Conservation (phyloP, 35 echinoderm and acorn worm species). For the Ptychodera flava region DNA sequence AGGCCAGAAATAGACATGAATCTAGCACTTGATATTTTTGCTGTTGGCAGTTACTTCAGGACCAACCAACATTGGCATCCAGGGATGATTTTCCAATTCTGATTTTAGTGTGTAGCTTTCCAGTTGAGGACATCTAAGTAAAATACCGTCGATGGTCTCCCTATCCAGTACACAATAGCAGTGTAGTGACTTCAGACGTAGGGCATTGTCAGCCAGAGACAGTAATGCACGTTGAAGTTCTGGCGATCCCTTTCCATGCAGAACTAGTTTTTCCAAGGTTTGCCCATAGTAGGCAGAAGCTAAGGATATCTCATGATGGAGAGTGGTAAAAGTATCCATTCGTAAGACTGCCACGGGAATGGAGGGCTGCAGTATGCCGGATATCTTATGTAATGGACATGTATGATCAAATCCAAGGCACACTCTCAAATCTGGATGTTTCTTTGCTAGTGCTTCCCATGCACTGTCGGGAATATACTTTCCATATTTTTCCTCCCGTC, state of each 20-base stretch:
- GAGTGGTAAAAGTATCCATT: conserved; percentile 55
- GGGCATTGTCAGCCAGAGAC: conserved; percentile 41
- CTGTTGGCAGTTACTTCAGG: neutral
- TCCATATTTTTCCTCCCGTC: conserved; percentile 76
- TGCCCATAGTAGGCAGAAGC: conserved; percentile 45
- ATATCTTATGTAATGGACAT: conserved; percentile 70
- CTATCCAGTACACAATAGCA: conserved; percentile 82
- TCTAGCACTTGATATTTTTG: too few species aligned
- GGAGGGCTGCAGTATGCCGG: conserved; percentile 60
- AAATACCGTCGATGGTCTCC: conserved; percentile 50
- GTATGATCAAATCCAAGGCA: conserved; percentile 86
- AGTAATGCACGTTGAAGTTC: conserved; percentile 55
- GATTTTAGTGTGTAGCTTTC: conserved; percentile 63
- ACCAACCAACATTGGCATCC: neutral
- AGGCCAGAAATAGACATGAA: too few species aligned
- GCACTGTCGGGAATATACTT: conserved; percentile 41
- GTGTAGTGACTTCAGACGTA: conserved; percentile 48
- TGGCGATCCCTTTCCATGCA: conserved; percentile 63
- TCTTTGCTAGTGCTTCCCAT: conserved; percentile 54
- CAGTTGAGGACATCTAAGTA: conserved; percentile 38
- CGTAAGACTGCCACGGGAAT: conserved; percentile 66
- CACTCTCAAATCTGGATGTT: conserved; percentile 52
- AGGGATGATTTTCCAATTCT: conserved; percentile 20
- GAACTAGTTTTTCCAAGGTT: conserved; percentile 65
- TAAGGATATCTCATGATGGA: conserved; percentile 56